Base-by-base conservation (phyloP, 2,113 vertebrate species). In the Alces alces region DNA sequence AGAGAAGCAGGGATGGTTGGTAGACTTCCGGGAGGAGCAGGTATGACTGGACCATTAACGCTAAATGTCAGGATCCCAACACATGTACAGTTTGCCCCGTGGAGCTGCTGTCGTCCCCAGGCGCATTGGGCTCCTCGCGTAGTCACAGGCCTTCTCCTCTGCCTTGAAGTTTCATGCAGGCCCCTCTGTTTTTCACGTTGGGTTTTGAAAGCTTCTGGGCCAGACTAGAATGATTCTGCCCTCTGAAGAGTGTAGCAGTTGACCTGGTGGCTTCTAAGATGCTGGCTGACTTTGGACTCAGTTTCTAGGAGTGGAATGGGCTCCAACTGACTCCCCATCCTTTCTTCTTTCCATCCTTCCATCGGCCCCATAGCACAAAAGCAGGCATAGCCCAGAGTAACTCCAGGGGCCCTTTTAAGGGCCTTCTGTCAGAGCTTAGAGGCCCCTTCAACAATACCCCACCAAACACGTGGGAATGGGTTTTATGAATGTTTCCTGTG, bases 301-400 rank as follows among this genome's bases (percentile, higher is more conserved):
- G 87, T 80, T 13, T 55, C 55, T 23, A n/a, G 36, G 30, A 16
- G 6, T 12, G 3, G 8, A 14, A 28, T 0, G 6, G 78, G 52
- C 9, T 36, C 15, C 23, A 11, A 11, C 7, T 36, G 50, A 36
- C 5, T 13, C 19, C 30, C 8, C 2, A 1, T 11, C 47, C 7
- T 57, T 25, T 36, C 33, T 55, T 55, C 21, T 52, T 55, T 55
- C 80, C 33, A 55, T 55, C 80, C 33, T 36, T 27, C 80, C 23
- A 27, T 55, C 64, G 25, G 8, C 66, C 47, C 11, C 45, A 17
- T 4, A n/a, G 43, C 43, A 5, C 2, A 13, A 58, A 23, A 50
- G 28, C 4, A 15, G 33, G 45, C 8, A 3, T 16, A 19, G n/a
- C 64, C n/a, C 27, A 21, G 6, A 55, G 28, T 36, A 43, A 89